Base-by-base conservation (phyloP, 2,797 vertebrate species). In the Acanthopagrus latus region DNA sequence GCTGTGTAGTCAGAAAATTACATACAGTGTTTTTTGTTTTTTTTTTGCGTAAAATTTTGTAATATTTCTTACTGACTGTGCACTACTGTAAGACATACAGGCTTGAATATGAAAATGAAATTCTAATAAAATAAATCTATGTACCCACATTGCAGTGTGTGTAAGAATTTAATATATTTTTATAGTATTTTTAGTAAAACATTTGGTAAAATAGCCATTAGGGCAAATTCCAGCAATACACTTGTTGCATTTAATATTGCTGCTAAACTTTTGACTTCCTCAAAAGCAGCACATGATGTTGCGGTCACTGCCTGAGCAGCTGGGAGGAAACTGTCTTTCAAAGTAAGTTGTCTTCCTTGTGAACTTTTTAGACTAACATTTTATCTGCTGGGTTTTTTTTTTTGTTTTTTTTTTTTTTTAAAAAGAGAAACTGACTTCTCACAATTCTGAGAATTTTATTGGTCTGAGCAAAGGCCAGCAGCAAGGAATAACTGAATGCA, bases 1-100 rank as follows among this genome's bases (percentile, higher is more conserved):
- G 92, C 93, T 92, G 74, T 92, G 88, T 93, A 93, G 90, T 91
- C 88, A 21, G 33, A 80, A 75, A 63, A 10, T 18, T 79, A 64
- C 70, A 64, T 38, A 5, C 7, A 74, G 23, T 78, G 64, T 64
- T 68, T 71, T 33, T 33, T 1, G 3, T n/a, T n/a, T n/a, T 60
- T 60, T 75, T 64, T 88, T 75, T 66, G 50, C 54, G 62, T 51
- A 71, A 52, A 68, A 18, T 58, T 88, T 88, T 86, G 70, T 86
- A 81, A 83, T 51, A 48, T 86, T 84, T 82, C 71, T 74, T 82
- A 81, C 68, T 81, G 63, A 81, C n/a, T 14, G 71, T 71, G 44
- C 86, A 44, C 17, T 65, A 23, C 13, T 46, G 60, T 14, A 21
- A 44, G 23, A 65, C 8, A 23, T 68, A 12, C 25, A 76, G 70